A percentile compares a stretch with the other conserved stretches of the same genome.
Conservation (phyloP, 2,113 vertebrate genomes). For the Canis aureus region DNA sequence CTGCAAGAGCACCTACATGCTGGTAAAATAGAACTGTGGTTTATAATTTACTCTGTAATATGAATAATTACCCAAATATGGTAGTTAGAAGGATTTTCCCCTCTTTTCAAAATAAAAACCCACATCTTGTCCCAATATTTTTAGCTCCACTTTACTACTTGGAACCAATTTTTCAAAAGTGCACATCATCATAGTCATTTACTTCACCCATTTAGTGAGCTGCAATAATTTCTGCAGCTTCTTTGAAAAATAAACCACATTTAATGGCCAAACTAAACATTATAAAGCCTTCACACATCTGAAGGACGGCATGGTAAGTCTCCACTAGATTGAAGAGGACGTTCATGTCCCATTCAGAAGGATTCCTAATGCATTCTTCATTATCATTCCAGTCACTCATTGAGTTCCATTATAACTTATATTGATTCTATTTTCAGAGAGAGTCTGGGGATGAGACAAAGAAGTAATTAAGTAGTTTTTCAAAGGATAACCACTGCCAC, state of each 20-base stretch:
- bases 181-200: conserved; percentile 63
- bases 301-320: conserved; percentile 60
- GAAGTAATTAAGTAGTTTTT: conserved; percentile 83
- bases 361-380: conserved; percentile 69
- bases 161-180: conserved; percentile 54
- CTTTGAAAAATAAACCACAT: not conserved
- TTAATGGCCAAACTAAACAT: conserved; percentile 68
- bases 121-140: conserved; percentile 31
- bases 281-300: conserved; percentile 29
- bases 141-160: conserved; percentile 56
- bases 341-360: conserved; percentile 68
- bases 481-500: conserved; percentile 76
- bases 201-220: conserved; percentile 52
- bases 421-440: conserved; percentile 83
- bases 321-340: conserved; percentile 55
- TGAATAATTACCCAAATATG: conserved; percentile 32
- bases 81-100: not conserved
- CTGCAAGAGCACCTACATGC: not conserved
- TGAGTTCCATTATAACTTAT: conserved; percentile 83
- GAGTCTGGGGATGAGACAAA: conserved; percentile 79
- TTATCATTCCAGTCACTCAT: conserved; percentile 84
- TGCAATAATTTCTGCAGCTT: conserved; percentile 62
- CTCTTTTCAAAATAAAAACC: conserved; percentile 4
- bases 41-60: not conserved
- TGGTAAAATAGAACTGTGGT: not conserved